Base-by-base conservation (phyloP, 2,113 vertebrate species). In the Thamnaconus septentrionalis region DNA sequence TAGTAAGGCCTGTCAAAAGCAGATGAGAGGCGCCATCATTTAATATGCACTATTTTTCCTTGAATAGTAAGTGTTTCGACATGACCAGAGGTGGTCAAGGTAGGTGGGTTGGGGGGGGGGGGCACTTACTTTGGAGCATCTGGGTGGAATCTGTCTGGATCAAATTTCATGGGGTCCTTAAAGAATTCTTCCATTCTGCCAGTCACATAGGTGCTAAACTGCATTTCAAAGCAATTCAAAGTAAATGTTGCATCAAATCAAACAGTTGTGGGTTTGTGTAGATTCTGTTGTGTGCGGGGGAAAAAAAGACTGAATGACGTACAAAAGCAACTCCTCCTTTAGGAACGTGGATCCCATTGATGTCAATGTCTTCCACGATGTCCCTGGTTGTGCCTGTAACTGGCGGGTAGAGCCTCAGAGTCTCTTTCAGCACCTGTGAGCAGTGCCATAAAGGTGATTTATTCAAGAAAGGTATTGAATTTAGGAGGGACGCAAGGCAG, bases 71-170 rank as follows among this genome's bases (percentile, higher is more conserved):
- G 6, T 43, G 8, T 39, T 40, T 3, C 8, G 6, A 65, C 7
- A 10, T n/a, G n/a, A 1, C 10, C 0, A 43, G 46, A 56, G 43
- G 5, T 4, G 3, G 0, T 2, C 1, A 31, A 47, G 43, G 0
- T 52, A 5, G 40, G 6, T 44, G 7, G 31, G 56, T 40, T 1
- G 7, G 31, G 56, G 43, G 12, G 6, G 39, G 8, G 11, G 7
- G 41, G 10, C 5, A 58, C 91, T 94, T 89, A 98, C 96, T 94
- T 97, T 8, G 93, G 89, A 59, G 93, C 92, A 73, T 93, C 91
- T 48, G 93, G 92, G 77, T 94, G 74, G 74, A 97, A 98, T 88
- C 94, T 92, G 18, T 96, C 94, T 0, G 96, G 96, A 79, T 98
- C 91, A 81, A 98, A 98, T 52, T 53, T 92, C 76, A 94, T 71